Evolutionary conservation across 1,140 invertebrate species (phyloP).

Genomic region (Drosophila auraria): DNA sequence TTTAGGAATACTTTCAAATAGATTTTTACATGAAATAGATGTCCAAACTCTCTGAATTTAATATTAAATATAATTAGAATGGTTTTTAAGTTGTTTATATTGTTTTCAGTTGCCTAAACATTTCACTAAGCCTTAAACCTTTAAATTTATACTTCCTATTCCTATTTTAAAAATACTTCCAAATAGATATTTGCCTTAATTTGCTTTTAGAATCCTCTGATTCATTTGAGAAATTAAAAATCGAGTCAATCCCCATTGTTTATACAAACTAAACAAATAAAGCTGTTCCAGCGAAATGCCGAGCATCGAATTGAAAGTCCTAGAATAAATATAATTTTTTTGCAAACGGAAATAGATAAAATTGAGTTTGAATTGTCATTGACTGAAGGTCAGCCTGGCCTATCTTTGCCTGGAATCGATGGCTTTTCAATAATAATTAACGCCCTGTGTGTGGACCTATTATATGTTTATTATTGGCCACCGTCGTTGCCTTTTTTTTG

Average conservation of each 20-base stretch:
- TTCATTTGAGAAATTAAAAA: neutral
- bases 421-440: constrained; percentile 43
- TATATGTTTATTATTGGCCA: constrained; percentile 65
- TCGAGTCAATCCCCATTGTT: neutral
- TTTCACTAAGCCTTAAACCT: too few species aligned
- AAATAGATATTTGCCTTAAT: neutral
- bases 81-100: too few species aligned
- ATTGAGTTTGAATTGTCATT: constrained; percentile 34
- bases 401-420: constrained; percentile 32
- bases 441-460: constrained; percentile 18
- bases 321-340: neutral
- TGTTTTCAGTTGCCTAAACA: too few species aligned
- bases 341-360: constrained; percentile 4
- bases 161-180: neutral
- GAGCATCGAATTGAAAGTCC: neutral
- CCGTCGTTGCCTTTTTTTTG: constrained; percentile 20
- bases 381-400: constrained; percentile 30
- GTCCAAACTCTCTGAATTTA: too few species aligned
- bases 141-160: too few species aligned
- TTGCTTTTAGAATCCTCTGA: neutral
- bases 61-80: too few species aligned
- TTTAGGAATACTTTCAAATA: neutral
- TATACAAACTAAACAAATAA: constrained; percentile 9
- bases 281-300: neutral
- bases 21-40: too few species aligned